Evolutionary conservation across 2,797 vertebrate genomes (phyloP).

Genomic region (Anas flavirostris): DNA sequence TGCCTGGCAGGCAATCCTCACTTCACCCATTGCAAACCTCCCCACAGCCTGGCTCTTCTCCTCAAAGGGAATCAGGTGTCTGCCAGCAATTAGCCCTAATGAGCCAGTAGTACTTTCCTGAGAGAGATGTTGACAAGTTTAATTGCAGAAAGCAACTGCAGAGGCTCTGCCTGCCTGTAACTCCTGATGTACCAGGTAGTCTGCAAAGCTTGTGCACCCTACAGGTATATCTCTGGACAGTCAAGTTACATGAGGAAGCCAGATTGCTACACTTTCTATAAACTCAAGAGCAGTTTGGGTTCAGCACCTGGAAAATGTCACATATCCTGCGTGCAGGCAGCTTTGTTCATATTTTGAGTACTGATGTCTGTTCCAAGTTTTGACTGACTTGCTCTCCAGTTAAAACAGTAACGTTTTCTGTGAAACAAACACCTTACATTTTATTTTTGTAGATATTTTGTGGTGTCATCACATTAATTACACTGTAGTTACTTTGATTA

Average conservation of each 20-base stretch:
- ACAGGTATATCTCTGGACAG: not conserved
- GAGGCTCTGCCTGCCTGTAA: constrained; percentile 16
- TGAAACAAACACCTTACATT: not conserved
- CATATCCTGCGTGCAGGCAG: not conserved
- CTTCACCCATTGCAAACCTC: not conserved
- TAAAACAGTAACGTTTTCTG: not conserved
- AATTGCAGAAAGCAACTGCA: constrained; percentile 62
- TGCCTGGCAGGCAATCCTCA: not conserved
- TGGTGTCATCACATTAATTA: constrained; percentile 45
- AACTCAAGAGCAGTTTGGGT: not conserved
- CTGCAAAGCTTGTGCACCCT: not conserved
- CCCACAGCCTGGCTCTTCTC: not conserved
- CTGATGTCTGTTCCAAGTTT: not conserved
- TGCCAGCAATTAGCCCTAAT: constrained; percentile 74
- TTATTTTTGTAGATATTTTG: constrained; percentile 7
- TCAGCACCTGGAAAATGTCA: not conserved
- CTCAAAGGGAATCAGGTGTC: constrained; percentile 20
- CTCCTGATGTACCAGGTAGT: not conserved
- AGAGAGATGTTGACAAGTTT: constrained; percentile 55
- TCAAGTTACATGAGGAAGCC: not conserved
- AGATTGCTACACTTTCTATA: not conserved
- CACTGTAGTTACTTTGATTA: constrained; percentile 56
- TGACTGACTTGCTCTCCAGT: not conserved
- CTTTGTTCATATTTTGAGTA: not conserved
- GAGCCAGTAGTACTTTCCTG: constrained; percentile 53